phyloP scores from a whole-genome alignment of 2,113 vertebrate species.

The Bostrychus sinensis region DNA sequence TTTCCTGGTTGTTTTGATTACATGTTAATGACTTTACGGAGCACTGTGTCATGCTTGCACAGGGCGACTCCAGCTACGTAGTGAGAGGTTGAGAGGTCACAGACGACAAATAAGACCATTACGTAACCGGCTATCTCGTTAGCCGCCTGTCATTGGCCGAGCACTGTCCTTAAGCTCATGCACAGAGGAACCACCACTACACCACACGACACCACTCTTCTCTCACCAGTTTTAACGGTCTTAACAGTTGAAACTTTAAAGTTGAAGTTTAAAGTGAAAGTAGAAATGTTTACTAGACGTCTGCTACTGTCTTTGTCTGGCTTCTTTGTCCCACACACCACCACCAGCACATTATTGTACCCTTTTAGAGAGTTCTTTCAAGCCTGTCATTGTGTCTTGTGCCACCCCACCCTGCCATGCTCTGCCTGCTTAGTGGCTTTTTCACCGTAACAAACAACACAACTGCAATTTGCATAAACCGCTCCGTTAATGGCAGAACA shows the following conservation, averaged over 20 bases:
- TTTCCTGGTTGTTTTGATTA: neutral
- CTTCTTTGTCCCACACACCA: no score
- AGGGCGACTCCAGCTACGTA: constrained; percentile 9
- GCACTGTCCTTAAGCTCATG: constrained; percentile 24
- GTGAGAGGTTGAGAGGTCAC: constrained; percentile 22
- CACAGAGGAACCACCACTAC: neutral
- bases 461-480: constrained; percentile 45
- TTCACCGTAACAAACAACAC: constrained; percentile 13
- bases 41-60: neutral
- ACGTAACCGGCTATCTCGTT: constrained; percentile 51
- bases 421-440: neutral
- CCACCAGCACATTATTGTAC: constrained; percentile 24
- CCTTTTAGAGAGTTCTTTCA: constrained; percentile 8
- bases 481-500: constrained; percentile 1
- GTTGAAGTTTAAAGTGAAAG: constrained; percentile 31
- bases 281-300: constrained; percentile 26
- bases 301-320: constrained; percentile 23
- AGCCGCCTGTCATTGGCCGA: constrained; percentile 34
- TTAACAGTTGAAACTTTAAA: no score
- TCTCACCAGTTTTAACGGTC: constrained; percentile 7
- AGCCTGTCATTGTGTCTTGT: no score
- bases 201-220: no score
- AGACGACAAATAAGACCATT: constrained; percentile 37
- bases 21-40: neutral
- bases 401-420: no score